Base-by-base conservation (phyloP, 2,888 invertebrate genomes). In the Lasioglossum vierecki region DNA sequence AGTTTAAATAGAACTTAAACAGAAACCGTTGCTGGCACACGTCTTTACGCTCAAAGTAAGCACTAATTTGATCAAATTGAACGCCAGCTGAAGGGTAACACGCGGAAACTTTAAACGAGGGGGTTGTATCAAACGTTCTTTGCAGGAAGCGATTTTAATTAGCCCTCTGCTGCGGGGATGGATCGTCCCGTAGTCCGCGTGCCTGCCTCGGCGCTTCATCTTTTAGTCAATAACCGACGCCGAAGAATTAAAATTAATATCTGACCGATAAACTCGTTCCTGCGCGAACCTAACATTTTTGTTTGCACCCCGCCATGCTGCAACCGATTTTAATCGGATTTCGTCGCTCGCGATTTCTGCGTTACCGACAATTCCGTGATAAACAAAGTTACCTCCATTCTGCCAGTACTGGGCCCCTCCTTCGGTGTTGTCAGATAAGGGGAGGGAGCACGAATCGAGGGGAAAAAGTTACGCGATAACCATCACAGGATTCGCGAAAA, bases 1-100 rank as follows among this genome's bases (percentile, higher is more conserved):
- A 63, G 63, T 57, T 88, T 71, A 77, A 88, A 88, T 75, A 79
- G 72, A 86, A 86, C 77, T 78, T 83, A 85, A 88, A 85, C 83
- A 83, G 73, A 81, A 80, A 88, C 75, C 76, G 41, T 44, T 30
- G 39, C 22, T 9, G 68, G 15, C 22, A 26, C 44, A 18, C 49
- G 73, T 72, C 74, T 78, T 79, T 60, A n/a, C 63, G 22, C 63
- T 41, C 80, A 79, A 81, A 80, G 80, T 60, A 49, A 72, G 22
- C 60, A 66, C 72, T 81, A 83, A 87, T 81, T 83, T 68, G 68
- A 81, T 73, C 44, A 79, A 76, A 79, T 85, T 81, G 35, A 49
- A 68, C 78, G 63, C 26, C 46, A 9, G 70, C n/a, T 30, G 39
- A 44, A 74, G 76, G 39, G 73, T 35, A n/a, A 15, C 75, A 6